Evolutionary conservation across 2,888 invertebrate genomes (phyloP).

Genomic region (Ethmia dodecea): DNA sequence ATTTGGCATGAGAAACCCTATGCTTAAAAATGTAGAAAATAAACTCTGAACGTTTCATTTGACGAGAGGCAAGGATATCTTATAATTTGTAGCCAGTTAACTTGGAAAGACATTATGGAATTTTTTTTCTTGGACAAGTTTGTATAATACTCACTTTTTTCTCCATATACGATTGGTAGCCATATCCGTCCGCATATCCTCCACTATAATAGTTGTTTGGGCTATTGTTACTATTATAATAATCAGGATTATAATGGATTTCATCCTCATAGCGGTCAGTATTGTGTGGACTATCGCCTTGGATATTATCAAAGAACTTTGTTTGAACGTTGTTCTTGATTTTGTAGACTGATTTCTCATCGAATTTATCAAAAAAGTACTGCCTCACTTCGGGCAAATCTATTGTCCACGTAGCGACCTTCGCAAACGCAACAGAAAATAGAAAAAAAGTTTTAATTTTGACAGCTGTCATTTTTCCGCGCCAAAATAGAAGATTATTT

Average conservation of each 20-base stretch:
- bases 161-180: constrained; percentile 47
- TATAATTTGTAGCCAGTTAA: too few species aligned
- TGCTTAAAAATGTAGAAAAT: too few species aligned
- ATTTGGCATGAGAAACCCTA: too few species aligned
- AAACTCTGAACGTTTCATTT: too few species aligned
- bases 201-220: too few species aligned
- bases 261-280: constrained; percentile 5
- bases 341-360: too few species aligned
- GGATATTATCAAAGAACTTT: constrained; percentile 28
- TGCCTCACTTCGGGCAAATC: constrained; percentile 52
- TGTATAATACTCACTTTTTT: constrained; percentile 48
- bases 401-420: constrained; percentile 53
- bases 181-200: constrained; percentile 39
- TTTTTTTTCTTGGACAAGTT: too few species aligned
- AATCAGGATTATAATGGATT: neutral
- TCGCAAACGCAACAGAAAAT: constrained; percentile 28
- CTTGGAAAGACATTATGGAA: too few species aligned
- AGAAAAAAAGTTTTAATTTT: constrained; percentile 16
- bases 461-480: neutral
- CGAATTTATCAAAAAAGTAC: constrained; percentile 38
- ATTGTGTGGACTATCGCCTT: constrained; percentile 36
- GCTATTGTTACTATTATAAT: too few species aligned
- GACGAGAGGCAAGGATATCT: too few species aligned
- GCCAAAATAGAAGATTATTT: neutral
- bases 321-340: too few species aligned